Evolutionary conservation across 2,888 invertebrate species (phyloP), one percentile per base, ranked within the genome.

Genomic region (Callyntrura sp.): DNA sequence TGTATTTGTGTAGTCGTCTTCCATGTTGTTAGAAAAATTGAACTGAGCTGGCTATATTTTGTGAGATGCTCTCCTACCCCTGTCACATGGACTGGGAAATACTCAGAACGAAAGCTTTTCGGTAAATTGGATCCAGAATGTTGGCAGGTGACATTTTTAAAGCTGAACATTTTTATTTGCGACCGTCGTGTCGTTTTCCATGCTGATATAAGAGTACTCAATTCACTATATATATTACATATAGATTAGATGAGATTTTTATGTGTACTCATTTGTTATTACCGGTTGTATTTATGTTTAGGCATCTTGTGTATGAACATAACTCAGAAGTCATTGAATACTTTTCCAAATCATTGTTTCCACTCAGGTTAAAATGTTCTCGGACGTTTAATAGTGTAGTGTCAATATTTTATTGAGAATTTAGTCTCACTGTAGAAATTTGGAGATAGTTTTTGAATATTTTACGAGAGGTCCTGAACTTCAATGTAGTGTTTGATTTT

Each of bases 71-170:
- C 12, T 28, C 0, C 14, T 11, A 4, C 12, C 60, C 14, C 4
- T 17, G 6, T 17, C 20, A 35, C 43, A 43, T n/a, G 9, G 17
- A 17, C 35, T 68, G 20, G 65, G 14, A 35, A 65, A 17, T 5
- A 17, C 8, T 6, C 28, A 9, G 14, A 28, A 23, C 3, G 8
- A 8, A 65, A 28, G 65, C 65, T 70, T 70, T 70, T 43, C 35
- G 5, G 43, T 17, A 70, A 70, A 70, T 70, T 70, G 70, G 70
- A 70, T 70, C 70, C 14, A 35, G 43, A 70, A 17, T 43, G 8
- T 43, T 70, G 70, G 43, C 70, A 70, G 70, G 70, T 35, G 70
- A 70, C 70, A 70, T n/a, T 70, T 43, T 70, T 70, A 43, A 43
- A 17, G 70, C 12, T 11, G n/a, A 17, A 17, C 3, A 70, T 35